Evolutionary conservation across 2,797 vertebrate species (phyloP).

Genomic region (Squalus acanthias): DNA sequence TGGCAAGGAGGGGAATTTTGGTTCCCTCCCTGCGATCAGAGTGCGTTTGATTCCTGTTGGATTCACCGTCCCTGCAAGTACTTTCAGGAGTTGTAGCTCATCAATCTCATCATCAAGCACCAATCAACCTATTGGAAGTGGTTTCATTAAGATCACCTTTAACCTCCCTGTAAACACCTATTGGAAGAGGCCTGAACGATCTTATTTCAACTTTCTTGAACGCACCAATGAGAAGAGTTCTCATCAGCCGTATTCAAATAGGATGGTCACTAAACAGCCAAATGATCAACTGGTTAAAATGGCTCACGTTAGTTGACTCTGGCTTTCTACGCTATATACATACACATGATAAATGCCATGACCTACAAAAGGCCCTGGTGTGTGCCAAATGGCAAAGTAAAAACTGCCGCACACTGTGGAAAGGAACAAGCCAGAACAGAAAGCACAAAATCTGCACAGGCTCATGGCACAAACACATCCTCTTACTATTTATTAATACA

Average conservation of each 20-base stretch:
- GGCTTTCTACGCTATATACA: too few species aligned
- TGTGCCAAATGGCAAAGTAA: not conserved
- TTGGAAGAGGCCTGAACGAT: not conserved
- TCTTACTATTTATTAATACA: not conserved
- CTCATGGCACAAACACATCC: not conserved
- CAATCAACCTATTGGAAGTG: not conserved
- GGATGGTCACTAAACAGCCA: not conserved
- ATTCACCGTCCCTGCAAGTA: not conserved
- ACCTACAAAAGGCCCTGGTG: not conserved
- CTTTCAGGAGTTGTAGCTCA: not conserved
- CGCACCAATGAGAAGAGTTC: not conserved
- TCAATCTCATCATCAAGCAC: not conserved
- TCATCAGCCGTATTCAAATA: not conserved
- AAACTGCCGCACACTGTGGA: not conserved
- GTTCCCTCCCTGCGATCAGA: not conserved
- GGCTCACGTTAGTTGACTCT: not conserved
- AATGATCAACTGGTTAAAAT: not conserved
- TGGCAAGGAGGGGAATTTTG: not conserved
- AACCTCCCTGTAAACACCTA: not conserved
- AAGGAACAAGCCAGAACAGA: not conserved
- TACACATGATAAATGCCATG: not conserved
- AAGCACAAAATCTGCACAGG: not conserved
- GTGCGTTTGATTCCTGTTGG: not conserved
- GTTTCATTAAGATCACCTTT: not conserved
- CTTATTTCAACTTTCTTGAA: not conserved